Evolutionary conservation across 2,888 invertebrate genomes (phyloP), one percentile per base, ranked within the genome.

Genomic region (Troides aeacus): DNA sequence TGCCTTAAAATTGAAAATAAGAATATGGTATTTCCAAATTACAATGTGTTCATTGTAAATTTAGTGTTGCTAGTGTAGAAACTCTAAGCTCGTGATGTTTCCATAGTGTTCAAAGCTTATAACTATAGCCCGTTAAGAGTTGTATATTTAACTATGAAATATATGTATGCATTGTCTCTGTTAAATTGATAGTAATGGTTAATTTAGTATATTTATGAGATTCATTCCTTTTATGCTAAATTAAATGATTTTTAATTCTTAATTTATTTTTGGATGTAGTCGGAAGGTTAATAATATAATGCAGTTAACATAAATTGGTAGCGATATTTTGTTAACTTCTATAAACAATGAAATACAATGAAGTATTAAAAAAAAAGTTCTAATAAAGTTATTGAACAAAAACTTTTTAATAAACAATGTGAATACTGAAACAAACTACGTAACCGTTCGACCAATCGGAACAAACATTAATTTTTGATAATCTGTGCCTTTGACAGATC

Each of bases 1-100:
- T 39, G 39, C 39, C 46, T 17, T 50, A 24, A 64, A 59, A 56
- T 57, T 59, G 23, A 53, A 5, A 66, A 72, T 71, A 10, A 10
- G 74, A 72, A 76, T 66, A 80, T 82, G 75, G 78, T 80, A 78
- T 79, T 80, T 77, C 78, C 76, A 83, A 84, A 83, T 87, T 86
- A 79, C 82, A 84, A 87, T 86, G 88, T 89, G 89, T 90, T 89
- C 88, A 88, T 85, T 87, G 85, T 87, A 86, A 80, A 81, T 79
- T 81, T 89, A 90, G 88, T 85, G 84, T 86, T 86, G 89, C 89
- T 90, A 90, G 89, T 79, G 74, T 83, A 75, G 76, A 36, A 68
- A 72, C 74, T 72, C 73, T 75, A 81, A 80, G 77, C 73, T 79
- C 76, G 80, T 81, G 76, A 79, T 81, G 79, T 84, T 83, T 80